Base-by-base conservation (phyloP, 2,888 invertebrate species). In the Platerodrilus igneus region DNA sequence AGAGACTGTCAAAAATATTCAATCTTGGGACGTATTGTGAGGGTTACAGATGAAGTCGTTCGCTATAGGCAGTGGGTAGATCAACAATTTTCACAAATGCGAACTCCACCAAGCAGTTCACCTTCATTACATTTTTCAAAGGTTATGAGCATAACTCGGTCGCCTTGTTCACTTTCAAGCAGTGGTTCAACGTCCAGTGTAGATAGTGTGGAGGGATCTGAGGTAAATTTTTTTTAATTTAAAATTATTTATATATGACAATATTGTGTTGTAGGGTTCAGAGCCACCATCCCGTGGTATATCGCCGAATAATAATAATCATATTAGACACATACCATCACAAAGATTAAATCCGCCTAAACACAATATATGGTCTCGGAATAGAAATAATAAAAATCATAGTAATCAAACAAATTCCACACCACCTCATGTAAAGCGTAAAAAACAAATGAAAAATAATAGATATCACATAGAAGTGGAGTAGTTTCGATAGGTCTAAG, bases 21-120 rank as follows among this genome's bases (percentile, higher is more conserved):
- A 48, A 86, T 90, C 69, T 76, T 96, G 55, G 94, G 93, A 21
- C 83, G 95, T 57, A 87, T 96, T 54, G 80, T 96, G 57, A 81
- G 90, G 57, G 86, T 96, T 40, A 92, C 94, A 26, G 93, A 95
- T 71, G 91, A 93, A 71, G 94, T 96, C 27, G 78, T 85, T 47
- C 74, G 78, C 17, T 86, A 85, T 59, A 73, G 86, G 35, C 68
- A 71, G 43, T 81, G 81, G 78, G 78, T 85, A 43, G 74, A 76
- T 53, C 74, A 77, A 48, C 74, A 55, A 10, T 61, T 62, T 41
- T 46, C 53, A 22, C 43, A 51, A 28, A 41, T 53, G 20, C 33
- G 41, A 20, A 50, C 46, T 33, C 50, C 52, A 13, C 52, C 52
- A 2, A 41, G 45, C 11, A 36, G 46, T 27, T 57, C 53, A 7